A percentile compares a stretch with the other conserved stretches of the same genome.
Conservation (phyloP, 2,113 vertebrate species). For the Ochotona curzoniae region DNA sequence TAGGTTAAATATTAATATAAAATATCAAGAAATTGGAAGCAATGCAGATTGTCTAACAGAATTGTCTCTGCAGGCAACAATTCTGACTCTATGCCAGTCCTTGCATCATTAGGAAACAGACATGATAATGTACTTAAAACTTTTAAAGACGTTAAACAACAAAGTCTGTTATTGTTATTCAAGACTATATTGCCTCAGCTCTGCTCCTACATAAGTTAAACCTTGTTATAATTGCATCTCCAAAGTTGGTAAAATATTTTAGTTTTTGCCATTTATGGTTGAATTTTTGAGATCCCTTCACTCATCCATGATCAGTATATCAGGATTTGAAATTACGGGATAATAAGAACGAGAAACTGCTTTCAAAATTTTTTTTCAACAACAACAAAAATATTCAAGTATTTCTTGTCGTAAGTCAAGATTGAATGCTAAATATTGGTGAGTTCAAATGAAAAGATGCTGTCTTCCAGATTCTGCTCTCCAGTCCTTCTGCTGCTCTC, state of each 20-base stretch:
- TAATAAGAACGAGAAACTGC: not conserved
- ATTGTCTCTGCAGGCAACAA: not conserved
- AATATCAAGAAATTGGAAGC: constrained; percentile 2
- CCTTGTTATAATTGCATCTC: not conserved
- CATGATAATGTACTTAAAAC: not conserved
- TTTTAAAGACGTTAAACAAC: not conserved
- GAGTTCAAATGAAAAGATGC: not conserved
- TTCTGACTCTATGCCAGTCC: not conserved
- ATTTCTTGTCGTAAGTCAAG: not conserved
- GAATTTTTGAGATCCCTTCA: too few relatives aligned
- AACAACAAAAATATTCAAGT: not conserved
- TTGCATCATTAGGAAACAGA: not conserved
- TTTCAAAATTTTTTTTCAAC: not conserved
- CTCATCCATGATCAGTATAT: not conserved
- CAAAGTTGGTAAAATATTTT: not conserved
- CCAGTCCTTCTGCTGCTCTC: not conserved
- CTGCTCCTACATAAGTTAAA: not conserved
- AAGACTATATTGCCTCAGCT: not conserved
- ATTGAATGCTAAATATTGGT: not conserved
- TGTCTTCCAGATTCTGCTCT: not conserved
- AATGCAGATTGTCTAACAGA: not conserved
- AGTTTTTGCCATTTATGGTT: too few relatives aligned
- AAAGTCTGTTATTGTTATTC: not conserved
- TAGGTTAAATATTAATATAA: too few relatives aligned
- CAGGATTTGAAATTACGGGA: not conserved